A percentile compares a stretch with the other conserved stretches of the same genome.
Evolutionary conservation across 1,140 invertebrate species (phyloP).

Genomic region (Euglossa dilemma): DNA sequence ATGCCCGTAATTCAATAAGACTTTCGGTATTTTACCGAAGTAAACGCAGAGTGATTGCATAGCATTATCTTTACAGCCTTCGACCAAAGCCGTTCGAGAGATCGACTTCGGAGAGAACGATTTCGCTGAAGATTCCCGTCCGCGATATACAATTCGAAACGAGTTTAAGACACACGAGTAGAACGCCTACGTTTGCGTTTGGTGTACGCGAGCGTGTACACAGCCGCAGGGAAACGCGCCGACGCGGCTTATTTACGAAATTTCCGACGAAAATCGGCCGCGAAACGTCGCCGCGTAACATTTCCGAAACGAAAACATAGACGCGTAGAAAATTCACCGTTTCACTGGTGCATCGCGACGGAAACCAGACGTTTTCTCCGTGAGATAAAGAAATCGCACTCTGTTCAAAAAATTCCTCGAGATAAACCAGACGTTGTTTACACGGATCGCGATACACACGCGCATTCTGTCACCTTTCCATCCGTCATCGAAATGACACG

Average conservation of each 20-base stretch:
- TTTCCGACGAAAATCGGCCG: neutral
- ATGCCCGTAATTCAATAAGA: neutral
- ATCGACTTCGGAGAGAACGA: neutral
- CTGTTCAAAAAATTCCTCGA: too few relatives aligned
- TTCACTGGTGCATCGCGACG: neutral
- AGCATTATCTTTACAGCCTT: neutral
- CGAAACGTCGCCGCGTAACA: too few relatives aligned
- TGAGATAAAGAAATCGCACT: too few relatives aligned
- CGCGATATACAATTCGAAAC: slow-evolving; percentile 15
- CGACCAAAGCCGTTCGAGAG: neutral
- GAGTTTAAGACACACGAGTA: slow-evolving; percentile 14
- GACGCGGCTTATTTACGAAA: neutral
- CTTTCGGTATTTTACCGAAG: neutral
- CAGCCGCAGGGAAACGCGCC: slow-evolving; percentile 2
- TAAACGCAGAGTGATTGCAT: neutral
- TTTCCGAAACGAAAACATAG: neutral
- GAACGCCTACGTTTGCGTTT: slow-evolving; percentile 38
- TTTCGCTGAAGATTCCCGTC: slow-evolving; percentile 18
- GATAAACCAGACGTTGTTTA: too few relatives aligned
- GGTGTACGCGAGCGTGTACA: neutral
- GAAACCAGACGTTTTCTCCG: too few relatives aligned
- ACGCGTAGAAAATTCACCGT: neutral
- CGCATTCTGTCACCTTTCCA: too few relatives aligned
- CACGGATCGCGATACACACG: neutral
- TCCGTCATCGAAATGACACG: neutral